These are phyloP conservation scores for Oikopleura dioica DNA, from an alignment of 23 tunicate species.

Conservation along the genomic window DNA sequence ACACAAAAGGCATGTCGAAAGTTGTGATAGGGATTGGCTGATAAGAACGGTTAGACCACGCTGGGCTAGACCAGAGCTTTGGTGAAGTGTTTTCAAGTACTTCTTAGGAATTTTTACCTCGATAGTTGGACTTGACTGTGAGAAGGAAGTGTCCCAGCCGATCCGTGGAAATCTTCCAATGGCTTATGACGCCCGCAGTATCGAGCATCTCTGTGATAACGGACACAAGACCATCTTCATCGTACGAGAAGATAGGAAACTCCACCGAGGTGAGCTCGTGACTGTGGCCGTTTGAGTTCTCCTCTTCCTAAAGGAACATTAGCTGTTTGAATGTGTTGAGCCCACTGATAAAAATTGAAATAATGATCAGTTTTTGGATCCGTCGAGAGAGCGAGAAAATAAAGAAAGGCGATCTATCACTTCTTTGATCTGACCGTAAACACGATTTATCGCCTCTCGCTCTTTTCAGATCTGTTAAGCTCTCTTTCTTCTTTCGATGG, in stretches of 20 bases:
- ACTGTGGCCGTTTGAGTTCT: background rate
- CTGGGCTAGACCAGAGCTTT: background rate
- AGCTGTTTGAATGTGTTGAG: too few species aligned
- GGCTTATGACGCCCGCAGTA: background rate
- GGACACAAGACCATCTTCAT: background rate
- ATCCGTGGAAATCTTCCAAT: background rate
- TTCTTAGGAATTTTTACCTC: background rate
- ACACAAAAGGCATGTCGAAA: conserved; percentile 36
- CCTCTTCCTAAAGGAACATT: too few species aligned
- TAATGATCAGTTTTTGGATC: too few species aligned
- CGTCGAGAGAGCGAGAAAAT: too few species aligned
- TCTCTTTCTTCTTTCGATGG: too few species aligned
- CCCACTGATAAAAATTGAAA: too few species aligned
- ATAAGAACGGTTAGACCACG: too few species aligned
- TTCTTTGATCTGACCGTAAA: too few species aligned
- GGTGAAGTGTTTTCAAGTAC: background rate
- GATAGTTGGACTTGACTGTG: background rate
- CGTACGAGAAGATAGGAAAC: background rate
- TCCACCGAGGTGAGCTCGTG: background rate
- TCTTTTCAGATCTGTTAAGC: too few species aligned
- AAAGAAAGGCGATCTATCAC: too few species aligned
- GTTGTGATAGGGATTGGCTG: conserved; percentile 28
- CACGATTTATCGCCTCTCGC: too few species aligned
- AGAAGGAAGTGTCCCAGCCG: background rate
- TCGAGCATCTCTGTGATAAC: background rate